Evolutionary conservation across 2,797 vertebrate genomes (phyloP), one percentile per base, ranked within the genome.

Genomic region (Loris lydekkerianus): DNA sequence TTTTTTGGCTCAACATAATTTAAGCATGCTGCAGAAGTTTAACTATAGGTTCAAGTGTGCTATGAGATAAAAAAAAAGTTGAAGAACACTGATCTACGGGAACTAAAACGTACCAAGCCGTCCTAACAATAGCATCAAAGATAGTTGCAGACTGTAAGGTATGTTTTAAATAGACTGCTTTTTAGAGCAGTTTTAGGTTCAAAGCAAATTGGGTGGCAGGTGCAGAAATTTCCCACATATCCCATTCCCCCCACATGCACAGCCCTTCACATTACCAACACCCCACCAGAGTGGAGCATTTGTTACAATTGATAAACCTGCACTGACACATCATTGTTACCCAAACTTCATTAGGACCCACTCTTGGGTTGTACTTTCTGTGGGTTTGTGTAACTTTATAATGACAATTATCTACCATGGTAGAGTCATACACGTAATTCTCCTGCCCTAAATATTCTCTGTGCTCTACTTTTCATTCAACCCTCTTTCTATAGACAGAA

Each of bases 101-200:
- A 88, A 81, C 11, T 82, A 60, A 93, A 91, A 83, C 70, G n/a
- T 65, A 93, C 60, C 43, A 46, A 70, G 20, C 37, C 72, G 86
- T 25, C 11, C 8, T 65, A 86, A 82, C 13, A 81, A 63, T 14
- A 70, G 11, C 63, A 34, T 88, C 84, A 86, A 85, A 90, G 91
- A 53, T 2, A 81, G 13, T 21, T 69, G n/a, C 60, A 88, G 17
- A 63, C 25, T 53, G 25, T 18, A 84, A 72, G 13, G 85, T 29
- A 81, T 49, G 86, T 96, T 65, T 37, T 34, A 67, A 77, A 77
- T 61, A 78, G 73, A 78, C 17, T 75, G 14, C 23, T 87, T 89
- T 89, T 65, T 29, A 77, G 31, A 77, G 43, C n/a, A 89, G 58
- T 53, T 61, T 88, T 25, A 49, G n/a, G 43, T 49, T 89, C 40